phyloP scores from a whole-genome alignment of 1,140 invertebrate genomes.

The Drosophila miranda region DNA sequence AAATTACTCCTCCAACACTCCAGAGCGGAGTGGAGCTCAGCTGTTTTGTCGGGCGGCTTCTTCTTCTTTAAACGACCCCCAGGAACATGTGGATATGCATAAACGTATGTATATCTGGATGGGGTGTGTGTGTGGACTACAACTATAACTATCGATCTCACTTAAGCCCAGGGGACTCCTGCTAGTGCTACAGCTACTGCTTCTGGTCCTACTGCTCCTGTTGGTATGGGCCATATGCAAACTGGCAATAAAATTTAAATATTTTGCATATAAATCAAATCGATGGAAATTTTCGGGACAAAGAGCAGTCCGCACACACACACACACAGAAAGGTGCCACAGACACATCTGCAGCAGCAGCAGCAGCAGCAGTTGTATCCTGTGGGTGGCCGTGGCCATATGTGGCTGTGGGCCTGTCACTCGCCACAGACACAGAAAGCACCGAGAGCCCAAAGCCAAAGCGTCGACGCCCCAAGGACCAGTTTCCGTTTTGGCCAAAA shows the following conservation, averaged over 20 bases:
- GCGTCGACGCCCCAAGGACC: constrained; percentile 60
- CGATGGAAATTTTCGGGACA: constrained; percentile 74
- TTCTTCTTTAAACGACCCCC: constrained; percentile 24
- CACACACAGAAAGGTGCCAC: constrained; percentile 16
- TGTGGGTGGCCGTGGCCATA: constrained; percentile 13
- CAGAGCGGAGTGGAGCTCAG: constrained; percentile 3
- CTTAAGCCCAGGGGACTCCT: constrained; percentile 52
- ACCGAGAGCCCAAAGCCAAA: constrained; percentile 25
- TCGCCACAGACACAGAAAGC: constrained; percentile 3
- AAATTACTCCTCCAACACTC: constrained; percentile 48
- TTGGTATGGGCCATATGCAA: constrained; percentile 64
- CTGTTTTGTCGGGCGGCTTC: constrained; percentile 21
- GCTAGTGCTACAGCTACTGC: constrained; percentile 9
- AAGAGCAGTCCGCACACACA: constrained; percentile 19
- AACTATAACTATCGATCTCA: constrained; percentile 75
- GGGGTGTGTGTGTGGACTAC: constrained; percentile 27
- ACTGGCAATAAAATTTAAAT: constrained; percentile 79
- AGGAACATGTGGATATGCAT: neutral
- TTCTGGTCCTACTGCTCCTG: constrained; percentile 14
- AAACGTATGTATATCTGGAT: no score
- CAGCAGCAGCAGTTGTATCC: neutral
- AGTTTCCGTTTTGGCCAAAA: constrained; percentile 50
- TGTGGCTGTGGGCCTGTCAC: constrained; percentile 21
- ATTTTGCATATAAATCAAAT: constrained; percentile 80
- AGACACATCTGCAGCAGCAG: no score